Base-by-base conservation (phyloP, 1,140 invertebrate genomes). In the Apocrypta bakeri region DNA sequence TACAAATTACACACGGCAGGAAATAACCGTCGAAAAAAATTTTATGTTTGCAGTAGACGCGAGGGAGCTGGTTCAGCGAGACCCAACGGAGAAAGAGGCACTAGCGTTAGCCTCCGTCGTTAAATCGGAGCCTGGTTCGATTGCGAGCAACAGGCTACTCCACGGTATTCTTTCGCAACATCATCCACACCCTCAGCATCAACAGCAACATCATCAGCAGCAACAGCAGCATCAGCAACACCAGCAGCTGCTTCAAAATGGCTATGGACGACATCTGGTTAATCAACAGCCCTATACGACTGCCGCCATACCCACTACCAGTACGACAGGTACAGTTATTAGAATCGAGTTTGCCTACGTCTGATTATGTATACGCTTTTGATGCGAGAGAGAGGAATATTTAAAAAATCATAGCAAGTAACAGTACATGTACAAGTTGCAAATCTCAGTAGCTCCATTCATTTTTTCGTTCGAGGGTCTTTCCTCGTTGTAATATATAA, bases 81-180 rank as follows among this genome's bases (percentile, higher is more conserved):
- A 91, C 64, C 87, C 88, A 81, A 87, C 86, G 56, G 90, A 90
- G 48, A 91, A 92, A 63, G 91, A 91, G 64, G 87, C 87, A 87
- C 90, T 88, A 9, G 88, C 88, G 71, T 80, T 91, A 69, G 89
- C 88, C 83, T 90, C 87, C 79, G 90, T 82, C 80, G 90, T 82
- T 1, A 93, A 91, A 83, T 90, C 88, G 81, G 93, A 92, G 84
- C 92, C 87, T 74, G 91, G 88, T 82, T 92, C 88, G 80, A 91
- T 87, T 85, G 88, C 88, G 84, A 88, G 90, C 63, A 89, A 90
- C 63, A 86, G 91, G 63, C 92, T 95, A 40, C 91, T 95, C 31
- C 94, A 95, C 84, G 94, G 94, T 12, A 94, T 95, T 71, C 89
- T 94, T 24, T 93, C 93, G 80, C 93, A 94, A 87, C 93, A 94